Evolutionary conservation across 2,888 invertebrate species (phyloP), one percentile per base, ranked within the genome.

Genomic region (Apocheima hispidaria): DNA sequence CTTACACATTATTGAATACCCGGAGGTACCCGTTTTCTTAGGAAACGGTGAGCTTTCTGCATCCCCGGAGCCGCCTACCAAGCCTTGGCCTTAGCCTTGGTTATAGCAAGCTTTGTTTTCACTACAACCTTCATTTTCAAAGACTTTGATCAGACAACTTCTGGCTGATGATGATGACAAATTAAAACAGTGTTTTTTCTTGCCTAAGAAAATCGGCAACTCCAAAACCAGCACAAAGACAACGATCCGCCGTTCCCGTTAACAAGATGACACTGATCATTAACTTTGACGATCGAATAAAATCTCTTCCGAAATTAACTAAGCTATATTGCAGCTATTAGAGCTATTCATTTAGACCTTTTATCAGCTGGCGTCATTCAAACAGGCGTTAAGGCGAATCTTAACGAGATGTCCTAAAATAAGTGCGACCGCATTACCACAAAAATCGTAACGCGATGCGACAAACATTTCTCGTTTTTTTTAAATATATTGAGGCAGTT

Each of bases 221-320:
- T 20, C n/a, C 18, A 14, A 10, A 38, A 20, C 16, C 33, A 18
- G n/a, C 35, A 41, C 43, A 44, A 58, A 35, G 43, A 36, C 28
- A 41, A 44, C 36, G 21, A 10, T 20, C 20, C 41, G 20, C 18
- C 53, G 43, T 50, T 36, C 41, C 23, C 53, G 48, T 33, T 48
- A 21, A 59, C 52, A 52, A 30, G 48, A 5, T 30, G 54, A 36
- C 54, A 49, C 48, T 18, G 60, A n/a, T 53, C 60, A 44, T 69
- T 66, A 63, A 66, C 58, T 69, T 66, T 69, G 51, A 69, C 59
- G 66, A 30, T 56, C 50, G 18, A 52, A 63, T 54, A 46, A 60
- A 63, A 59, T 36, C 59, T 46, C 57, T 55, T 55, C 44, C 52
- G 55, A 53, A 68, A 60, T 65, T 63, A 62, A 63, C 53, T 55